These are phyloP conservation scores for Steinernema feltiae DNA, from an alignment of 1,140 invertebrate genomes.

Conservation along the genomic window DNA sequence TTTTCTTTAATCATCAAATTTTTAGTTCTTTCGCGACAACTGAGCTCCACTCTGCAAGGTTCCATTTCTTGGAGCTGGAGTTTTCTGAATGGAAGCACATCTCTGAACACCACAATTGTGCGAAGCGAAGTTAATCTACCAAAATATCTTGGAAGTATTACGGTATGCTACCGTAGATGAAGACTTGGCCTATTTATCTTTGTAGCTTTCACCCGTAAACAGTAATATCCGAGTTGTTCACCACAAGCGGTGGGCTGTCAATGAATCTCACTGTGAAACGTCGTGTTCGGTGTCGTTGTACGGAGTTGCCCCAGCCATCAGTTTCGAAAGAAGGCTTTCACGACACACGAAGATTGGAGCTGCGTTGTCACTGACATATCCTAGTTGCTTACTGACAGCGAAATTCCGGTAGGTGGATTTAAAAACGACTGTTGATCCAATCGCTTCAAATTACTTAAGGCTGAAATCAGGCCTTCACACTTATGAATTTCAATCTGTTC, in stretches of 20 bases:
- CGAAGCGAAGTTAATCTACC: conserved; percentile 50
- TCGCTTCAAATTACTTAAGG: conserved; percentile 26
- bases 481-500: conserved; percentile 49
- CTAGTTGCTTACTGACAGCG: conserved; percentile 38
- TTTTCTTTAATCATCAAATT: not conserved
- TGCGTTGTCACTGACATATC: conserved; percentile 39
- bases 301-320: conserved; percentile 45
- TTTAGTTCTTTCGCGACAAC: conserved; percentile 38
- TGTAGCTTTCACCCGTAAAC: conserved; percentile 30
- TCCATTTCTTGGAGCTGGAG: conserved; percentile 33
- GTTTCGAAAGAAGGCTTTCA: conserved; percentile 43
- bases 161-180: conserved; percentile 13
- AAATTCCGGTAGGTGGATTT: conserved; percentile 38
- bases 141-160: conserved; percentile 44
- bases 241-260: conserved; percentile 29
- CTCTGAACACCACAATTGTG: conserved; percentile 43
- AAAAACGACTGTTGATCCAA: conserved; percentile 15
- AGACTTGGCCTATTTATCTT: conserved; percentile 1
- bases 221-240: conserved; percentile 36
- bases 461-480: conserved; percentile 44
- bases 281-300: conserved; percentile 19
- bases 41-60: conserved; percentile 44
- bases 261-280: conserved; percentile 27
- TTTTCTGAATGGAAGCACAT: conserved; percentile 9
- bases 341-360: conserved; percentile 40